Evolutionary conservation across 2,797 vertebrate species (phyloP), one percentile per base, ranked within the genome.

Genomic region (Mormyrus proboscirostris): DNA sequence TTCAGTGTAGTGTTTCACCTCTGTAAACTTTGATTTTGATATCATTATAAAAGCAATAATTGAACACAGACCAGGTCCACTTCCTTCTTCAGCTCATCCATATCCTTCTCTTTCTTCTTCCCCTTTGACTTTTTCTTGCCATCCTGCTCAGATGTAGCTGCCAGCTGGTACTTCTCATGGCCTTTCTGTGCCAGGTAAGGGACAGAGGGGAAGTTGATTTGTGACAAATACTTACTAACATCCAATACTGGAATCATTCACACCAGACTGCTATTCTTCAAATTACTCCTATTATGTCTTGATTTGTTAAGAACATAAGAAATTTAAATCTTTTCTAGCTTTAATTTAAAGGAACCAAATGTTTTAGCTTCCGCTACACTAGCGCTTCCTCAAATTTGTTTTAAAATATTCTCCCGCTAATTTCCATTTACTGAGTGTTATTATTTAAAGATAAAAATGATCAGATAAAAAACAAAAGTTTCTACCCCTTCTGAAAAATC

Each of bases 91-190:
- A 99, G 95, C 47, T 99, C 98, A 4, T 99, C 98, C 97, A 99
- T 98, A 79, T 99, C 98, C 93, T 94, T 97, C 1, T 97, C 97
- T 90, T 97, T 98, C 94, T 93, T 93, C 93, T 96, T 96, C 29
- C 96, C 92, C 89, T 97, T 96, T 53, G 91, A 22, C 89, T 96
- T 97, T 91, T 96, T 96, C 92, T 98, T 98, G 22, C 96, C 88
- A 4, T 95, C 96, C 94, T 98, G 97, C 92, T 99, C 98, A 0
- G 98, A 98, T 62, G 98, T 98, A 0, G 98, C 97, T 3, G 98
- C 98, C 79, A 98, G 96, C 92, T 99, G 98, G 97, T 99, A 99
- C 87, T 99, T 98, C 93, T 99, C 98, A 90, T 97, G 97, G 95
- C 98, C 98, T 92, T 96, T 96, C 98, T 99, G 92, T 7, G 0